Percentiles rank a stretch among this genome's conserved stretches.
Evolutionary conservation across 2,113 vertebrate species (phyloP).

Genomic region (Irena cyanogastra): DNA sequence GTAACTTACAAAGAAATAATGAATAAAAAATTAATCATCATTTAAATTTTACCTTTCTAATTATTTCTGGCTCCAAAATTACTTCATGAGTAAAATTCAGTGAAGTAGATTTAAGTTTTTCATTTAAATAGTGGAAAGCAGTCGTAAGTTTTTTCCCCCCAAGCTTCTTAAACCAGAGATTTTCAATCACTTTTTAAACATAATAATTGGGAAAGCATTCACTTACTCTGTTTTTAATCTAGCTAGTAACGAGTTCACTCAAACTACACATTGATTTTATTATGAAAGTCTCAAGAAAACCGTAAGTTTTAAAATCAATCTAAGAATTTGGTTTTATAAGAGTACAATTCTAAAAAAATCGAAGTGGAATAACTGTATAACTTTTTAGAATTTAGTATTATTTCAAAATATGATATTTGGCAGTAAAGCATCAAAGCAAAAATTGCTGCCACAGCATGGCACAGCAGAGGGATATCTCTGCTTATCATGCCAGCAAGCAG

Average conservation of each 20-base stretch:
- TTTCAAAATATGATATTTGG: background rate
- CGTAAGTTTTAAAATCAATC: background rate
- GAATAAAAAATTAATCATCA: background rate
- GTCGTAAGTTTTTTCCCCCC: accelerated
- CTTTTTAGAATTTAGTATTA: background rate
- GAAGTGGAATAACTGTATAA: background rate
- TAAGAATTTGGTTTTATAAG: background rate
- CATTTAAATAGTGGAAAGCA: background rate
- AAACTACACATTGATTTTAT: background rate
- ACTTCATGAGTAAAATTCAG: background rate
- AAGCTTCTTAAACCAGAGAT: background rate
- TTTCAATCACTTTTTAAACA: background rate
- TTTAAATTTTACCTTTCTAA: background rate
- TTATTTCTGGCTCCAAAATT: background rate
- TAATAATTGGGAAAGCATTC: background rate
- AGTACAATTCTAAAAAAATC: background rate
- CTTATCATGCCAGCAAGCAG: background rate
- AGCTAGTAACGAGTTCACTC: background rate
- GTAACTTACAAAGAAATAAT: background rate
- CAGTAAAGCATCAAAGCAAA: background rate
- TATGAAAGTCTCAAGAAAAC: background rate
- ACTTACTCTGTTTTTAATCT: background rate
- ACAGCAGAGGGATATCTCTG: background rate
- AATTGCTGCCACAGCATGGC: background rate
- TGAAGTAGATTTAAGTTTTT: background rate